Conservation (phyloP, 2,113 vertebrate species). For the Salvator merianae region DNA sequence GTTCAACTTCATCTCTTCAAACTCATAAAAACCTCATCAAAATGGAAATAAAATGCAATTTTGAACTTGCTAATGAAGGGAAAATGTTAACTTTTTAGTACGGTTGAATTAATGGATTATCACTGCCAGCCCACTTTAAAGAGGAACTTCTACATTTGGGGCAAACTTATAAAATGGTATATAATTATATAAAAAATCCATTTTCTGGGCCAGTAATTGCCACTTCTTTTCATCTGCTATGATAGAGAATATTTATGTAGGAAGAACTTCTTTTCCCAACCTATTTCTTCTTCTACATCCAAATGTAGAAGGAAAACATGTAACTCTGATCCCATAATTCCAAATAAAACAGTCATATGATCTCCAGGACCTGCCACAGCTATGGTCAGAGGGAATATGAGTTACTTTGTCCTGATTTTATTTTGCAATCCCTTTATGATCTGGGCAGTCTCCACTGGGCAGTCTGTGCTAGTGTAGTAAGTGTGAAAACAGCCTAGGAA, state of each 20-base stretch:
- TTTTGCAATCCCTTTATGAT: too few relatives aligned
- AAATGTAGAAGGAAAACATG: constrained; percentile 37
- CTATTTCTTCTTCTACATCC: constrained; percentile 53
- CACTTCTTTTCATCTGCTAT: constrained; percentile 36
- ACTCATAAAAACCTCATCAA: constrained; percentile 82
- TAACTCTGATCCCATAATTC: too few relatives aligned
- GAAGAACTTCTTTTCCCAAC: constrained; percentile 39
- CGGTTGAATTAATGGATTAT: constrained; percentile 74
- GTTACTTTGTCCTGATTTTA: too few relatives aligned
- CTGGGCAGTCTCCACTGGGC: too few relatives aligned
- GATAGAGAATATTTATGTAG: constrained; percentile 46
- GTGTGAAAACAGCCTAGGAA: too few relatives aligned
- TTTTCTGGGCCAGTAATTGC: constrained; percentile 44
- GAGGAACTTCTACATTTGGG: constrained; percentile 51
- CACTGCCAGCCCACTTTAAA: constrained; percentile 57
- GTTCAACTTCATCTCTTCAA: constrained; percentile 74
- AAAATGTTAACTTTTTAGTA: constrained; percentile 65
- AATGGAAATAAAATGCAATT: constrained; percentile 81
- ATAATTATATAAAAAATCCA: constrained; percentile 49
- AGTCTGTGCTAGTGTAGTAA: too few relatives aligned
- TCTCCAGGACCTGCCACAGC: too few relatives aligned
- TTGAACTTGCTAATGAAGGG: constrained; percentile 76
- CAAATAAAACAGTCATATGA: too few relatives aligned
- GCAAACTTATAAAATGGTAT: constrained; percentile 57
- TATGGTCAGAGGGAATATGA: too few relatives aligned